These are phyloP conservation scores for Platypus cylindrus DNA, from an alignment of 2,888 invertebrate genomes.

Conservation along the genomic window DNA sequence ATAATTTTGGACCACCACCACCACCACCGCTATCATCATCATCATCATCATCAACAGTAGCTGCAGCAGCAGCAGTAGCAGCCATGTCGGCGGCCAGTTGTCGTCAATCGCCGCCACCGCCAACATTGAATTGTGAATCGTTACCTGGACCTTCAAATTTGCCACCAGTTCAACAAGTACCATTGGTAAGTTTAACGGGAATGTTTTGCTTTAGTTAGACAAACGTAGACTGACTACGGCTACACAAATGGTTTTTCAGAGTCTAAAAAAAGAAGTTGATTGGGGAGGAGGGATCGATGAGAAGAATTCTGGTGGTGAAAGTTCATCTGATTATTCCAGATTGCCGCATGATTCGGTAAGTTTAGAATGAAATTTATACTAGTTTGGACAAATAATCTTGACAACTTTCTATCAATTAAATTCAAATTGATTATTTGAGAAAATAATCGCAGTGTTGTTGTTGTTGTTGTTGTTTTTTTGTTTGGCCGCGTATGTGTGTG, in stretches of 20 bases:
- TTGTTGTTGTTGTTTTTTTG: too few species aligned
- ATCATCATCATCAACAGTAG: not conserved
- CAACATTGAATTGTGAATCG: conserved; percentile 49
- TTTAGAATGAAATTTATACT: too few species aligned
- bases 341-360: conserved; percentile 76
- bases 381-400: too few species aligned
- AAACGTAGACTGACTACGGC: not conserved
- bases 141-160: conserved; percentile 73
- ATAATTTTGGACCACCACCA: conserved; percentile 9
- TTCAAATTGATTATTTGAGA: too few species aligned
- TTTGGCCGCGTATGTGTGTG: conserved; percentile 15
- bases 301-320: conserved; percentile 58
- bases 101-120: conserved; percentile 50
- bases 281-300: conserved; percentile 61
- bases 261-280: conserved; percentile 79
- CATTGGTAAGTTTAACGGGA: conserved; percentile 52
- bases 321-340: conserved; percentile 60
- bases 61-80: conserved; percentile 7
- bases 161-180: conserved; percentile 79
- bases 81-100: conserved; percentile 29
- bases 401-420: too few species aligned
- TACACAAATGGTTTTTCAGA: conserved; percentile 44
- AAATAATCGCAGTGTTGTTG: too few species aligned
- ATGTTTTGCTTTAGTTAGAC: not conserved
- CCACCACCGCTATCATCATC: too few species aligned